Conservation (phyloP, 37 sponge, comb jelly and placozoan genomes). For the Spongilla lacustris region DNA sequence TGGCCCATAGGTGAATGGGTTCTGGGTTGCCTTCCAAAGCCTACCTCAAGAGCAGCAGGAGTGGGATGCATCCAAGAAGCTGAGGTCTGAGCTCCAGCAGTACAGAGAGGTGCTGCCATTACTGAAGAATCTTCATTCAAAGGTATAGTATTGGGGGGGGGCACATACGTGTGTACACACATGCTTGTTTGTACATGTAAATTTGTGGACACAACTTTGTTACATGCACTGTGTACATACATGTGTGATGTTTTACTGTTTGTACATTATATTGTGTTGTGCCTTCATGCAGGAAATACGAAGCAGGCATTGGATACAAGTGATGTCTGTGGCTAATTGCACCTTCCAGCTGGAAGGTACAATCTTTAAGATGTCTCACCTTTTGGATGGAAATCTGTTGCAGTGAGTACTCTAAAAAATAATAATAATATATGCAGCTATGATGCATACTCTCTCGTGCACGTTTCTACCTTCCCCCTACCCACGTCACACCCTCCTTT, state of each 20-base stretch:
- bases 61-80: slow-evolving; percentile 85
- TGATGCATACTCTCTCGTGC: too few species aligned
- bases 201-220: too few species aligned
- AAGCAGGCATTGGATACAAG: slow-evolving; percentile 90
- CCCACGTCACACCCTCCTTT: too few species aligned
- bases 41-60: slow-evolving; percentile 80
- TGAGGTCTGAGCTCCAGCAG: slow-evolving; percentile 53
- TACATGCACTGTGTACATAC: not conserved
- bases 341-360: slow-evolving; percentile 90
- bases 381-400: slow-evolving; percentile 76
- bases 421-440: not conserved
- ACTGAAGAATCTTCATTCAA: slow-evolving; percentile 76
- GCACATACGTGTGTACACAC: slow-evolving; percentile 4
- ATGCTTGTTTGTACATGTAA: too few species aligned
- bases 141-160: slow-evolving; percentile 19
- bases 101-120: slow-evolving; percentile 80
- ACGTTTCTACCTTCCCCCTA: not conserved
- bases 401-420: slow-evolving; percentile 58
- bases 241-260: not conserved
- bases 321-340: slow-evolving; percentile 84
- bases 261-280: not conserved
- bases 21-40: slow-evolving; percentile 64
- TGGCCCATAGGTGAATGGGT: slow-evolving; percentile 52
- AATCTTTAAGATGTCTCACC: slow-evolving; percentile 75
- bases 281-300: slow-evolving; percentile 56